phyloP scores from a whole-genome alignment of 2,888 invertebrate genomes.

The Chymomyza caudatula region DNA sequence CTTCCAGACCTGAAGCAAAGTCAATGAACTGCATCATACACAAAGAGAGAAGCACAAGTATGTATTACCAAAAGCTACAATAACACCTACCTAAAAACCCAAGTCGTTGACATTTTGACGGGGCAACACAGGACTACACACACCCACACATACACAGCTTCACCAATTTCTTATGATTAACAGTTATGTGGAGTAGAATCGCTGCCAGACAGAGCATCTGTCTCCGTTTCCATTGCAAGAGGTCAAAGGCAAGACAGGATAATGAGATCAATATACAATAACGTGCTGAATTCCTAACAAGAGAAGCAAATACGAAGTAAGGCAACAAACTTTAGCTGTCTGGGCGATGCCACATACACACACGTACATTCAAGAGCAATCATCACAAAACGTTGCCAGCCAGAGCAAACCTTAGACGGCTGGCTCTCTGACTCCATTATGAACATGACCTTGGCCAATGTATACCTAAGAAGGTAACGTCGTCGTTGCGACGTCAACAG shows the following conservation, averaged over 20 bases:
- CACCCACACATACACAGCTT: constrained; percentile 7
- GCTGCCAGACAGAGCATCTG: too few species aligned
- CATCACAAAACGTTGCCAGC: not conserved
- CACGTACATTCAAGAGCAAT: constrained; percentile 18
- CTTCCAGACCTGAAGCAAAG: constrained; percentile 2
- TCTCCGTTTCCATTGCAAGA: not conserved
- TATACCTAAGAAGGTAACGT: too few species aligned
- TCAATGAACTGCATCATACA: constrained; percentile 26
- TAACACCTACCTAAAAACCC: constrained; percentile 8
- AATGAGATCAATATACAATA: constrained; percentile 27
- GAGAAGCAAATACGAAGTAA: not conserved
- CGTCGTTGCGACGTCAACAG: too few species aligned
- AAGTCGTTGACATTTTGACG: constrained; percentile 51
- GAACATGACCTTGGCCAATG: constrained; percentile 44
- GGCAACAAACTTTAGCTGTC: not conserved
- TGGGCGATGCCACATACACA: constrained; percentile 16
- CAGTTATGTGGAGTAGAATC: constrained; percentile 33
- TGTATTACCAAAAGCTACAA: not conserved
- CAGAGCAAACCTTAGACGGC: constrained; percentile 5
- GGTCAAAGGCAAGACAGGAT: constrained; percentile 12
- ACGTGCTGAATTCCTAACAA: not conserved
- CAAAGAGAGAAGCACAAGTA: constrained; percentile 2
- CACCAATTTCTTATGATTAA: constrained; percentile 45
- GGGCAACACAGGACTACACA: constrained; percentile 16
- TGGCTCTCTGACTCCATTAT: constrained; percentile 14